Percentiles rank a stretch among this genome's conserved stretches.
Conservation (phyloP, 2,888 invertebrate species). For the Dynastes grantii region DNA sequence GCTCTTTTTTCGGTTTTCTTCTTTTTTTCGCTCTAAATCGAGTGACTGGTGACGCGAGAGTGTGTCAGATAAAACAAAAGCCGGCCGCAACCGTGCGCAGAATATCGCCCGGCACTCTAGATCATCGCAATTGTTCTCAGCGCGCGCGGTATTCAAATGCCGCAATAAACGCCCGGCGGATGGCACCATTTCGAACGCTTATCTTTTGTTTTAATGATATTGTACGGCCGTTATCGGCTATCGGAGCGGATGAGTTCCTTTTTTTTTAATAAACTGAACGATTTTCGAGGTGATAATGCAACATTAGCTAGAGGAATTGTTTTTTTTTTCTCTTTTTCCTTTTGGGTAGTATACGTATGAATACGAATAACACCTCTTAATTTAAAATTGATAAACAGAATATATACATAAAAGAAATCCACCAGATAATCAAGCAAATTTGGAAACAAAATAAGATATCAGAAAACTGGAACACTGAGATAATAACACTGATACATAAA, state of each 20-base stretch:
- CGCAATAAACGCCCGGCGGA: conserved; percentile 64
- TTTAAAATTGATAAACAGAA: not conserved
- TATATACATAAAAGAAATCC: not conserved
- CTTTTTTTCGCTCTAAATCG: not conserved
- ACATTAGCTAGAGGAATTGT: not conserved
- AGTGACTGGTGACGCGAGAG: conserved; percentile 34
- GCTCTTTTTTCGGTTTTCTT: not conserved
- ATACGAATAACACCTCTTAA: not conserved
- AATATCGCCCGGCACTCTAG: conserved; percentile 17
- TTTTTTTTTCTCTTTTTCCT: not conserved
- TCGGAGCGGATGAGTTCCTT: conserved; percentile 55
- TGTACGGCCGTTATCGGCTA: conserved; percentile 59
- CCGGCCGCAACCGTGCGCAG: not conserved
- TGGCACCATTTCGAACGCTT: conserved; percentile 63
- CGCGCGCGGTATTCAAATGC: conserved; percentile 63
- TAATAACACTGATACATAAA: too few relatives aligned
- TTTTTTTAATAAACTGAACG: conserved; percentile 55
- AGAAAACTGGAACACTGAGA: too few relatives aligned
- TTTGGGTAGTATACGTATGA: not conserved
- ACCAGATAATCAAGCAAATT: too few relatives aligned
- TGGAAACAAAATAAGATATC: too few relatives aligned
- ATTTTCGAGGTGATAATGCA: conserved; percentile 22
- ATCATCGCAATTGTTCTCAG: conserved; percentile 59
- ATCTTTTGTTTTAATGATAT: conserved; percentile 64
- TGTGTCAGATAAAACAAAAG: conserved; percentile 36